phyloP scores from a whole-genome alignment of 92 coral and sea anemone species.

The Chrysogorgia sp. region DNA sequence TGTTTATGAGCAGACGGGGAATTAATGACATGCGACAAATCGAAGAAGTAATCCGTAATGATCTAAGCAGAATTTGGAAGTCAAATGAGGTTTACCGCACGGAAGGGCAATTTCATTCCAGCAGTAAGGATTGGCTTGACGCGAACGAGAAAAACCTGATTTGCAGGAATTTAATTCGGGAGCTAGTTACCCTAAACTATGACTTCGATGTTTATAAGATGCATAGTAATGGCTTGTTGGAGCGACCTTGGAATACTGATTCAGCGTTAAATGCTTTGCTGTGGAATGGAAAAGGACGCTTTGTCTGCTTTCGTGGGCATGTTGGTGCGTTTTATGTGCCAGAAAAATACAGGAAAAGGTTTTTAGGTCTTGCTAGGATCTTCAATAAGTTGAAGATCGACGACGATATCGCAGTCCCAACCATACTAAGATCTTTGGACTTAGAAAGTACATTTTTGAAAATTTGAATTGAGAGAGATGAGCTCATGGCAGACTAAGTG shows the following conservation, averaged over 20 bases:
- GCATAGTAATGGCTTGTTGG: constrained; percentile 36
- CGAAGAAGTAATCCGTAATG: constrained; percentile 66
- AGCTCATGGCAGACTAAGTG: too few species aligned
- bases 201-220: constrained; percentile 46
- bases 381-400: constrained; percentile 72
- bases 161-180: constrained; percentile 73
- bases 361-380: constrained; percentile 66
- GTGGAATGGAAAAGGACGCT: constrained; percentile 89
- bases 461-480: neutral
- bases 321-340: constrained; percentile 75
- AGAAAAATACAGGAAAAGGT: constrained; percentile 53
- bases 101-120: constrained; percentile 70
- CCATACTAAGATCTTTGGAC: constrained; percentile 75
- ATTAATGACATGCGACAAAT: constrained; percentile 43
- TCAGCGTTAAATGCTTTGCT: constrained; percentile 81
- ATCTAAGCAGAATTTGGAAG: constrained; percentile 73
- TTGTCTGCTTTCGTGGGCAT: constrained; percentile 70
- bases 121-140: constrained; percentile 79
- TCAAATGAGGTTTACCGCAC: constrained; percentile 65
- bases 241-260: constrained; percentile 73
- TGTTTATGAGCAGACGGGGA: constrained; percentile 64
- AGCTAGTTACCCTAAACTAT: constrained; percentile 62
- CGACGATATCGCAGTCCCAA: constrained; percentile 79
- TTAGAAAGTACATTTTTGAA: constrained; percentile 40
- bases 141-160: constrained; percentile 76